These are phyloP conservation scores for Apteryx mantelli DNA, from an alignment of 2,113 vertebrate genomes.

Conservation along the genomic window DNA sequence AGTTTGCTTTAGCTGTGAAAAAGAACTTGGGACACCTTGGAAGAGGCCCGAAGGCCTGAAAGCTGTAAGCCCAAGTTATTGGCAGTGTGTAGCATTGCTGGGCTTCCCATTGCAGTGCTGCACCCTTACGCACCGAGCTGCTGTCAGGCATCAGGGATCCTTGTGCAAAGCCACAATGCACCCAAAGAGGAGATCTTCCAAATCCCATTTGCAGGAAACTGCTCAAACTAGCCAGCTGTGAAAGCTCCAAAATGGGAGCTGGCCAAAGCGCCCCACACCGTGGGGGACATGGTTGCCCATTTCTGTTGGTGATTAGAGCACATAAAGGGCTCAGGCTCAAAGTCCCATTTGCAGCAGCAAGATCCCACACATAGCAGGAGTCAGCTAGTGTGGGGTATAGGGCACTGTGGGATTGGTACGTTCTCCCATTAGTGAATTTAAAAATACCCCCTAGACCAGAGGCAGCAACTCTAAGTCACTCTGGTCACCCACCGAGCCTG, in stretches of 20 bases:
- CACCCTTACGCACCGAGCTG: not conserved
- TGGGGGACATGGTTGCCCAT: not conserved
- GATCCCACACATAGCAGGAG: not conserved
- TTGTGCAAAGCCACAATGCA: not conserved
- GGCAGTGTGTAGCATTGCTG: rapidly evolving
- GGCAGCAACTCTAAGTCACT: not conserved
- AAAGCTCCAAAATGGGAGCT: not conserved
- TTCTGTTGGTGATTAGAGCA: not conserved
- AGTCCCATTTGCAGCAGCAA: not conserved
- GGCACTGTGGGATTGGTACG: not conserved
- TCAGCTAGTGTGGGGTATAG: not conserved
- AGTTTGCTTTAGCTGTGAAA: not conserved
- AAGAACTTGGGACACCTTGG: not conserved
- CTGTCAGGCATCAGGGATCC: not conserved
- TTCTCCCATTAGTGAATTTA: not conserved
- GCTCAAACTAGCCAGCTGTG: rapidly evolving
- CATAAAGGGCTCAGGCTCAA: rapidly evolving
- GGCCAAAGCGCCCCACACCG: not conserved
- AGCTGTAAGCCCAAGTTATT: rapidly evolving
- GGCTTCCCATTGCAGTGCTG: not conserved
- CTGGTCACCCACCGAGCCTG: not conserved
- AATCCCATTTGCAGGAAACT: not conserved
- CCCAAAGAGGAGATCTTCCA: not conserved
- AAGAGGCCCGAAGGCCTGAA: not conserved
- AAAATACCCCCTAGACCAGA: not conserved